phyloP scores from a whole-genome alignment of 2,113 vertebrate species.

The Nymphicus hollandicus region DNA sequence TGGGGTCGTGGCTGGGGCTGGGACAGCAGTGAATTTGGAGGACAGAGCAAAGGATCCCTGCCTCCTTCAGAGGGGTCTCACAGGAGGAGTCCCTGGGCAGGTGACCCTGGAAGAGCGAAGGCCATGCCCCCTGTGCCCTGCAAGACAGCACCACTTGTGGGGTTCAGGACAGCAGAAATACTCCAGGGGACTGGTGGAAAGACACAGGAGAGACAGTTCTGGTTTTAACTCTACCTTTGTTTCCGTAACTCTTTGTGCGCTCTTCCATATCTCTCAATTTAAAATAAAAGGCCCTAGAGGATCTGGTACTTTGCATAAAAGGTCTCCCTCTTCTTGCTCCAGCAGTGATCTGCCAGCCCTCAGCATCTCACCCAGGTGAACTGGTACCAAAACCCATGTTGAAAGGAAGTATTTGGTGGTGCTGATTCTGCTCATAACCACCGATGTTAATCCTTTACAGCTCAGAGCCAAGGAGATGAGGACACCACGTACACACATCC shows the following conservation, averaged over 20 bases:
- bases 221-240: not conserved
- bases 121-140: accelerated
- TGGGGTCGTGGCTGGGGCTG: accelerated
- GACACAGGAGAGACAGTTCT: not conserved
- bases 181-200: not conserved
- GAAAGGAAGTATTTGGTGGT: not conserved
- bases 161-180: not conserved
- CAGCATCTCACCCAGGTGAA: not conserved
- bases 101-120: accelerated
- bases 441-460: not conserved
- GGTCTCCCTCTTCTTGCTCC: not conserved
- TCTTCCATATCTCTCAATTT: not conserved
- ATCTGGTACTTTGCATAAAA: accelerated
- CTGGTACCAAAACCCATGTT: not conserved
- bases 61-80: accelerated
- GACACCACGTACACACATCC: too few species aligned
- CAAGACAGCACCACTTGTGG: accelerated
- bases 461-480: not conserved
- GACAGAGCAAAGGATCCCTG: not conserved
- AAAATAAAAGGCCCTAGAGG: not conserved
- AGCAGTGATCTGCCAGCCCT: too few species aligned
- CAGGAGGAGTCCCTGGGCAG: not conserved
- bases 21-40: not conserved
- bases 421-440: not conserved
- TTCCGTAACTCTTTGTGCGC: accelerated